Evolutionary conservation across 2,797 vertebrate genomes (phyloP), one percentile per base, ranked within the genome.

Genomic region (Lophotriccus pileatus): DNA sequence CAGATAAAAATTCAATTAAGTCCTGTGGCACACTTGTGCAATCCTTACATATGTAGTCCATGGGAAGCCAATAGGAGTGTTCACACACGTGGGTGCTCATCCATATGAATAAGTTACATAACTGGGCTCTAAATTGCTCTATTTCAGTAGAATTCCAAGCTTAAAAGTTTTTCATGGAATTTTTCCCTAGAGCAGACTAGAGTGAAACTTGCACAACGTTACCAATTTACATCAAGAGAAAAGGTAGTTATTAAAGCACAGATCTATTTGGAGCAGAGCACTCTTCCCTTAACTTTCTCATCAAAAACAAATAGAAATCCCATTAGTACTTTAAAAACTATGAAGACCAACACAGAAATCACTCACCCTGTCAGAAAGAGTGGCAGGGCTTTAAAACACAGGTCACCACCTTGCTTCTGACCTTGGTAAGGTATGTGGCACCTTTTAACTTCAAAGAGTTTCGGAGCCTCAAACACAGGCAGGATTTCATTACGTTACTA

Each of bases 1-100:
- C 94, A 97, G 89, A 91, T 93, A 89, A 90, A 94, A 93, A 63
- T 88, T 82, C 90, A 95, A 95, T 95, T 94, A 95, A 87, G n/a
- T 67, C 77, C 83, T 96, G 85, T 46, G 89, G 87, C 69, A 80
- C 47, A 21, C 27, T 87, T 96, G 89, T 52, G 84, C 84, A 96
- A 96, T 90, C 69, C 69, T 78, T 41, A 70, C 69, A 14, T 66
- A 89, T 85, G 69, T 52, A 20, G 60, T 84, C 23, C 10, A 4
- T 59, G 43, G 9, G 73, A 84, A 81, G 79, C 32, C 62, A 86
- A n/a, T 32, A 49, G 75, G 27, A 79, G 23, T 15, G 34, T 49
- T 80, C 75, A 24, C 14, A 41, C 44, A 44, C 0, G 1, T 18
- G 14, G 66, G 12, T 41, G 30, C 21, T 89, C 68, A 72, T 20